Base-by-base conservation (phyloP, 1,140 invertebrate genomes). In the Mactra quadrangularis region DNA sequence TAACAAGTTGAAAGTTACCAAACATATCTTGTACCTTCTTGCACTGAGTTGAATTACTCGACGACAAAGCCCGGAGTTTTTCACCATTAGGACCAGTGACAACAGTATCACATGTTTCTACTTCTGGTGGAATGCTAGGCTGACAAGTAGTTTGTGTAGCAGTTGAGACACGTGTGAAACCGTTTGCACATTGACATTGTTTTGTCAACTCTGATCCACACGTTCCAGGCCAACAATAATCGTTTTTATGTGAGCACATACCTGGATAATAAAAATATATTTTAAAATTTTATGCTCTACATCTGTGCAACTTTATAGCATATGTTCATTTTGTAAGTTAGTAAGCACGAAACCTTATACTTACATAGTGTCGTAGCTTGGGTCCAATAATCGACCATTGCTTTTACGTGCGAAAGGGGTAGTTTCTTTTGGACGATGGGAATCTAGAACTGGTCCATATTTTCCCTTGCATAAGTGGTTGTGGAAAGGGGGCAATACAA, bases 221-320 rank as follows among this genome's bases (percentile, higher is more conserved):
- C 3, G 29, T 35, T 17, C 57, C 68, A 15, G 68, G 68, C 68
- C 68, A 71, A n/a, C 68, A 71, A 31, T 52, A 71, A 25, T 52
- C 35, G 31, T 71, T 71, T 41, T 71, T 53, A 35, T 41, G 45
- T 0, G 68, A n/a, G 27, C 68, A 71, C 68, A 71, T 52, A 7
- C 45, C 68, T 71, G 27, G 19, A 7, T 41, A 41, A 41, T 41
- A 41, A 41, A 41, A 41, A 41, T 7, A 41, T 15, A 7, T 7
- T 41, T 41, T 41, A 15, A 41, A 41, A 7, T 41, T 7, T 7
- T 7, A 41, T 41, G 15, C n/a, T n/a, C n/a, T n/a, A n/a, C n/a
- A n/a, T n/a, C n/a, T n/a, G n/a, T n/a, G n/a, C n/a, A n/a, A n/a
- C n/a, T 41, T 6, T 41, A 41, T 7, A 41, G 15, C 6, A 41